phyloP scores from a whole-genome alignment of 2,888 invertebrate species.

The Microctonus brassicae region DNA sequence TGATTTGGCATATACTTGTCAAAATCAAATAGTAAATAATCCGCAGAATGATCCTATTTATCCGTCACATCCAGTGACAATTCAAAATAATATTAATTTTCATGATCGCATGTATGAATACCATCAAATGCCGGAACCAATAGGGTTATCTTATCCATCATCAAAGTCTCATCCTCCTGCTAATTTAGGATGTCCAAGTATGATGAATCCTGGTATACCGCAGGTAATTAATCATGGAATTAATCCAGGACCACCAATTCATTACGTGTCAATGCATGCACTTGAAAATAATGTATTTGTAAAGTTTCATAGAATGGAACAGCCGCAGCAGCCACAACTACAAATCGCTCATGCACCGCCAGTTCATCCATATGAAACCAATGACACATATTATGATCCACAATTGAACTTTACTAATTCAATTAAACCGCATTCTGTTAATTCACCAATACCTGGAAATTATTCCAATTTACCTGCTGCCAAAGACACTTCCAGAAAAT shows the following conservation, averaged over 20 bases:
- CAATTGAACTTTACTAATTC: slow-evolving; percentile 41
- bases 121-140: slow-evolving; percentile 56
- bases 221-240: slow-evolving; percentile 48
- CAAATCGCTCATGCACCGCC: slow-evolving; percentile 24
- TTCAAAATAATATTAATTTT: slow-evolving; percentile 50
- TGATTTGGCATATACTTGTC: slow-evolving; percentile 48
- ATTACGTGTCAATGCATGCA: slow-evolving; percentile 45
- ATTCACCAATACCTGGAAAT: slow-evolving; percentile 53
- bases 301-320: slow-evolving; percentile 34
- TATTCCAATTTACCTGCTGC: slow-evolving; percentile 24
- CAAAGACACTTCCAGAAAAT: slow-evolving; percentile 44
- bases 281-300: slow-evolving; percentile 25
- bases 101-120: slow-evolving; percentile 52
- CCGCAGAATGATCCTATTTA: slow-evolving; percentile 54
- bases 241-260: slow-evolving; percentile 46
- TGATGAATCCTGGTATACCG: slow-evolving; percentile 15
- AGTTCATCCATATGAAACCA: not conserved
- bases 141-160: slow-evolving; percentile 53
- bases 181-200: slow-evolving; percentile 38
- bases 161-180: slow-evolving; percentile 53
- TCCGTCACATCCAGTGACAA: slow-evolving; percentile 46
- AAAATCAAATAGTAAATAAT: slow-evolving; percentile 46
- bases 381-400: slow-evolving; percentile 25
- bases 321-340: slow-evolving; percentile 23
- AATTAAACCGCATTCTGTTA: slow-evolving; percentile 49